Percentiles rank a stretch among this genome's conserved stretches.
These are phyloP conservation scores for Poeciliopsis retropinna DNA, from an alignment of 2,113 vertebrate genomes.

Conservation along the genomic window DNA sequence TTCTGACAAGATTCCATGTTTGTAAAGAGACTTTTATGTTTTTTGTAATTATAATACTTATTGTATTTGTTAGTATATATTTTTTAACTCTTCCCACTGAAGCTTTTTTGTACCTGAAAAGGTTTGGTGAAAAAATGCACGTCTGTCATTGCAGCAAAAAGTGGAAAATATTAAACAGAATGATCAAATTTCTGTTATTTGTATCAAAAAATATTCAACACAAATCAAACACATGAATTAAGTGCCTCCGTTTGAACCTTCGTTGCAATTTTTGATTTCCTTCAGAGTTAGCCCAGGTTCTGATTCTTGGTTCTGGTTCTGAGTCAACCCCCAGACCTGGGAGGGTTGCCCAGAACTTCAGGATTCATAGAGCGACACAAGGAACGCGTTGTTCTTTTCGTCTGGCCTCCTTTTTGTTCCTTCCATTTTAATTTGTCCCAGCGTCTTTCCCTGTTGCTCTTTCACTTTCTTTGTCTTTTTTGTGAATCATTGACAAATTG, in stretches of 20 bases:
- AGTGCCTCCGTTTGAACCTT: not conserved
- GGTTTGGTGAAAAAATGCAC: not conserved
- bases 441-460: constrained; percentile 10
- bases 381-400: constrained; percentile 59
- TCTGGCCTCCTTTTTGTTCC: constrained; percentile 12
- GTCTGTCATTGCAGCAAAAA: too few species aligned
- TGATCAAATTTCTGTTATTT: not conserved
- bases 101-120: not conserved
- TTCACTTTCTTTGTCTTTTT: constrained; percentile 33
- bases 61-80: not conserved
- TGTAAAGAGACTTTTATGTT: not conserved
- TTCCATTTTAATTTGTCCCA: constrained; percentile 24
- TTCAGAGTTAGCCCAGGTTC: constrained; percentile 6
- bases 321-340: constrained; percentile 35
- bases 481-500: constrained; percentile 20
- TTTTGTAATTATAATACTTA: not conserved
- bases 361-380: constrained; percentile 50
- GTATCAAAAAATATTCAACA: not conserved
- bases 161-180: not conserved
- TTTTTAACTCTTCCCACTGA: not conserved
- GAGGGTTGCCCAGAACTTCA: constrained; percentile 38
- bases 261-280: not conserved
- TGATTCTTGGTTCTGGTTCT: constrained; percentile 39
- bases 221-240: not conserved
- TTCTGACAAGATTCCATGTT: not conserved